These are phyloP conservation scores for Pyralis farinalis DNA, from an alignment of 2,888 invertebrate genomes.

Conservation along the genomic window DNA sequence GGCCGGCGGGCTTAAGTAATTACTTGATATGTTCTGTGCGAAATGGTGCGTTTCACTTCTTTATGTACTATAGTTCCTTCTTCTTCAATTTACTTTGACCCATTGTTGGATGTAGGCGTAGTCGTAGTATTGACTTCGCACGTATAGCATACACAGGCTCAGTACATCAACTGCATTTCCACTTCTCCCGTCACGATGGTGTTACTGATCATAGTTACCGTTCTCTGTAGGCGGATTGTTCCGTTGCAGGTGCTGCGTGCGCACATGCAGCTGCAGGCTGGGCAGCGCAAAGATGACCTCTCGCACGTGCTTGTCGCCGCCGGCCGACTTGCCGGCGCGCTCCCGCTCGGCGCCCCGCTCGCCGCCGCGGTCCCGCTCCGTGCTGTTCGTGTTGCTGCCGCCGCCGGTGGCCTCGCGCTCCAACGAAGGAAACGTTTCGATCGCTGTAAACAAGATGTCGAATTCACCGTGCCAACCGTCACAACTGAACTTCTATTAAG, in stretches of 20 bases:
- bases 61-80: not conserved
- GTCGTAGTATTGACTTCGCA: too few relatives aligned
- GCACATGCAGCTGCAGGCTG: slow-evolving; percentile 93
- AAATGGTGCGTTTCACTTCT: too few relatives aligned
- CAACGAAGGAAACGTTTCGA: slow-evolving; percentile 94
- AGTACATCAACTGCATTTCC: too few relatives aligned
- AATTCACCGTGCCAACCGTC: too few relatives aligned
- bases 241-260: slow-evolving; percentile 94
- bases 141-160: too few relatives aligned
- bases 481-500: too few relatives aligned
- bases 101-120: too few relatives aligned
- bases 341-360: slow-evolving; percentile 53
- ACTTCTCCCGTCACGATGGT: too few relatives aligned
- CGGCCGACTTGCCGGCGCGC: slow-evolving; percentile 84
- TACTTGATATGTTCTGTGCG: too few relatives aligned
- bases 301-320: slow-evolving; percentile 83
- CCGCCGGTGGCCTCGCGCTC: slow-evolving; percentile 86
- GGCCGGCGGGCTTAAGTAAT: too few relatives aligned
- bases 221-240: slow-evolving; percentile 85
- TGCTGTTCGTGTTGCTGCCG: slow-evolving; percentile 47
- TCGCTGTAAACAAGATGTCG: too few relatives aligned
- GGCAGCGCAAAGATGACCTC: slow-evolving; percentile 99
- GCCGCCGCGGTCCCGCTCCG: slow-evolving; percentile 60
- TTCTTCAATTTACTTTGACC: not conserved
- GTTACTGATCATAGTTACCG: slow-evolving; percentile 36